These are phyloP conservation scores for Folsomia manolachei DNA, from an alignment of 2,888 invertebrate species.

Conservation along the genomic window DNA sequence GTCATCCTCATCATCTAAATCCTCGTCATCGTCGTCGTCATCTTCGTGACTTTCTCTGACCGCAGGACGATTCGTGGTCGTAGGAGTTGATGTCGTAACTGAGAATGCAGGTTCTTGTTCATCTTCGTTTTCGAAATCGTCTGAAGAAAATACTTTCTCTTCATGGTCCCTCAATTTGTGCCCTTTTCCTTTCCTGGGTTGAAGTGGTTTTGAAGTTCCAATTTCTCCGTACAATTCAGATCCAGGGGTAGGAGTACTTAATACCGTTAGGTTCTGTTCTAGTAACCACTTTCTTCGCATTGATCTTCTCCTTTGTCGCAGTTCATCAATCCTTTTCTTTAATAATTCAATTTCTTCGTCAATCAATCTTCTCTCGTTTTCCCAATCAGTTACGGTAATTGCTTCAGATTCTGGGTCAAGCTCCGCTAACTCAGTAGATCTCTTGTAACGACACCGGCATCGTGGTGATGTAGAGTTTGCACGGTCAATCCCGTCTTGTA, in stretches of 20 bases:
- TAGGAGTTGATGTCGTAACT: constrained; percentile 2
- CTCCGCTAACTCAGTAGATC: not conserved
- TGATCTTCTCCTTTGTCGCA: constrained; percentile 39
- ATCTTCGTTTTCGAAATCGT: not conserved
- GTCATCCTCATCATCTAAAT: constrained; percentile 19
- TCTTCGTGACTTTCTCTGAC: constrained; percentile 17
- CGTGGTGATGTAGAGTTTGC: not conserved
- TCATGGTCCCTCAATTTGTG: not conserved
- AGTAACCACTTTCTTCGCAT: constrained; percentile 39
- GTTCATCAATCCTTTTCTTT: constrained; percentile 39
- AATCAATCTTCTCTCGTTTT: constrained; percentile 40
- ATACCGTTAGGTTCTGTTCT: constrained; percentile 7
- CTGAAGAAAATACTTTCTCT: not conserved
- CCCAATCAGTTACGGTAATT: constrained; percentile 38
- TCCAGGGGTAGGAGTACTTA: not conserved
- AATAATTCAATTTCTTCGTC: constrained; percentile 48
- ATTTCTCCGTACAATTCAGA: too few relatives aligned
- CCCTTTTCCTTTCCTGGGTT: constrained; percentile 9
- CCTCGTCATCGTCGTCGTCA: constrained; percentile 50
- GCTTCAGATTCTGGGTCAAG: not conserved
- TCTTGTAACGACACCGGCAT: constrained; percentile 15
- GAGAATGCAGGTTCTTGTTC: not conserved
- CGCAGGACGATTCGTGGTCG: constrained; percentile 24
- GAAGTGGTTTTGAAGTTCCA: not conserved
- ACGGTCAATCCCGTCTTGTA: constrained; percentile 13